These are phyloP conservation scores for Chroicocephalus ridibundus DNA, from an alignment of 2,113 vertebrate genomes.

Conservation along the genomic window DNA sequence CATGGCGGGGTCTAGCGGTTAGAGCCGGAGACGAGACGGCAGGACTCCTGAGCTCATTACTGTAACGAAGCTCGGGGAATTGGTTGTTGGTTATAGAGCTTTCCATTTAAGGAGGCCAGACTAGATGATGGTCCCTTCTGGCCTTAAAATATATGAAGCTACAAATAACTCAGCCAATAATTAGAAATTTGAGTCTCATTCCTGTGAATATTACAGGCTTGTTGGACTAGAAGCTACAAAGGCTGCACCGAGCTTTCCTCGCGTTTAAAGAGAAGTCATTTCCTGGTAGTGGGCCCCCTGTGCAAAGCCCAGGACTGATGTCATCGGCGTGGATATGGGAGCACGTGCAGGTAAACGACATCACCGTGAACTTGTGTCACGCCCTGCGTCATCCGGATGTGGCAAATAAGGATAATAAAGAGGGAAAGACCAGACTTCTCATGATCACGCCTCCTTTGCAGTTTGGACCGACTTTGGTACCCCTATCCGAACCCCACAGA, in stretches of 20 bases:
- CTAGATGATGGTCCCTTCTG: slow-evolving; percentile 55
- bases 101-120: slow-evolving; percentile 42
- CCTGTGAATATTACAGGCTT: slow-evolving; percentile 38
- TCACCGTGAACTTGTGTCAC: neutral
- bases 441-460: neutral
- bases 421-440: neutral
- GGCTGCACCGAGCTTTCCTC: neutral
- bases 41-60: slow-evolving; percentile 25
- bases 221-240: slow-evolving; percentile 24
- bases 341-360: neutral
- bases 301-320: slow-evolving; percentile 7
- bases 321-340: neutral
- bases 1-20: neutral
- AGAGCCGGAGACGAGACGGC: neutral
- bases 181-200: slow-evolving; percentile 48
- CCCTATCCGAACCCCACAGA: neutral
- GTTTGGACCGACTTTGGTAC: neutral
- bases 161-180: slow-evolving; percentile 51
- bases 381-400: neutral
- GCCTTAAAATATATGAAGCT: slow-evolving; percentile 27
- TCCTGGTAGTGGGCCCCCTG: slow-evolving; percentile 29
- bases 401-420: neutral
- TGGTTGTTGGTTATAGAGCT: slow-evolving; percentile 22
- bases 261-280: slow-evolving; percentile 34
- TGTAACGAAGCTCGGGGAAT: neutral